phyloP scores from a whole-genome alignment of 2,888 invertebrate species.

The Drymonia ruficornis region DNA sequence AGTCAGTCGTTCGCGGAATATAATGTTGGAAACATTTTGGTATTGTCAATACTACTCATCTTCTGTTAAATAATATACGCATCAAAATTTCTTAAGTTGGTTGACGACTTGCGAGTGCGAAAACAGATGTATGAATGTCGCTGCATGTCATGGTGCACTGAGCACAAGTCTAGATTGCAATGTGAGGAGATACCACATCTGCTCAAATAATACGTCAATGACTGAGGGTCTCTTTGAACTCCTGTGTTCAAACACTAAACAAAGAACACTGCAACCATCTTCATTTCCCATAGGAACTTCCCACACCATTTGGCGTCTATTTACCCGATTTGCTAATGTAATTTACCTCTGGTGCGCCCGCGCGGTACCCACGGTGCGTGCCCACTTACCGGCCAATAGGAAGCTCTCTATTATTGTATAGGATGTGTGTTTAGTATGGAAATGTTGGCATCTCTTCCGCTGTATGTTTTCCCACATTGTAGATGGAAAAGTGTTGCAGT shows the following conservation, averaged over 20 bases:
- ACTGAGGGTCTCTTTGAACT: neutral
- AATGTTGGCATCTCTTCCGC: conserved; percentile 5
- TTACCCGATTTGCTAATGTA: conserved; percentile 61
- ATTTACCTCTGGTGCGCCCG: conserved; percentile 45
- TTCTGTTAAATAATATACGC: no score
- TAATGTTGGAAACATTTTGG: no score
- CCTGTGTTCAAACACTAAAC: neutral
- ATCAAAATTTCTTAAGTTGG: no score
- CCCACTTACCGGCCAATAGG: conserved; percentile 46
- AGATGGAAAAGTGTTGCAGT: neutral
- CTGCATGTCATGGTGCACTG: no score
- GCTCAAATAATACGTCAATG: neutral
- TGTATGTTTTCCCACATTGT: neutral
- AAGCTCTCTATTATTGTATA: conserved; percentile 35
- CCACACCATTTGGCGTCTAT: conserved; percentile 47
- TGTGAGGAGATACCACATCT: no score
- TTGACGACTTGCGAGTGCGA: no score
- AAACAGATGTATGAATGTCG: no score
- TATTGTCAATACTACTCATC: no score
- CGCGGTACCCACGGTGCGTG: conserved; percentile 41
- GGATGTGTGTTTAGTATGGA: conserved; percentile 23
- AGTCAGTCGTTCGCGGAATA: no score
- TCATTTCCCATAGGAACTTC: conserved; percentile 51
- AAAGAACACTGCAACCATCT: conserved; percentile 15
- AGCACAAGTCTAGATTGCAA: no score